A percentile compares a stretch with the other conserved stretches of the same genome.
Conservation (phyloP, 2,888 invertebrate species). For the Campoplex nolae region DNA sequence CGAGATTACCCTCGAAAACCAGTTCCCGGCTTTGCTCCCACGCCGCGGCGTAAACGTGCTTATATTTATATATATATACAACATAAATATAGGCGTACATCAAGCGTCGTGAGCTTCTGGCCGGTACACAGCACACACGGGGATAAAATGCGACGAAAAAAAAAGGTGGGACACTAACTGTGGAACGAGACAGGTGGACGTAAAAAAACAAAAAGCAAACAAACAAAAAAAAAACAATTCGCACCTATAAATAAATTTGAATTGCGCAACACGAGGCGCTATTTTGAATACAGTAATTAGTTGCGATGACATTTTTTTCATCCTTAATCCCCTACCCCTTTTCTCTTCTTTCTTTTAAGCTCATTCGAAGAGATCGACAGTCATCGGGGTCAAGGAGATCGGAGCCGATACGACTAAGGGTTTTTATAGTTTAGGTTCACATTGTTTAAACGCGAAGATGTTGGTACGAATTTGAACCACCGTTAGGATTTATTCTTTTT, state of each 20-base stretch:
- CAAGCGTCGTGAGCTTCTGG: conserved; percentile 56
- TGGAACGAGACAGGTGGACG: conserved; percentile 59
- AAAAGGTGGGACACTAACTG: conserved; percentile 50
- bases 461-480: conserved; percentile 2
- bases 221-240: not conserved
- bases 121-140: conserved; percentile 18
- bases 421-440: conserved; percentile 19
- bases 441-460: not conserved
- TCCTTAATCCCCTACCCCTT: too few species aligned
- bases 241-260: conserved; percentile 29
- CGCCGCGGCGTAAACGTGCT: conserved; percentile 68
- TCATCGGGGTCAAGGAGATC: conserved; percentile 62
- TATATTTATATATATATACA: conserved; percentile 3
- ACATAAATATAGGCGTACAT: not conserved
- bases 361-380: conserved; percentile 36
- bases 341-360: not conserved
- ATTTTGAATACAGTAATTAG: conserved; percentile 57
- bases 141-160: conserved; percentile 24
- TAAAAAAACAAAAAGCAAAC: not conserved
- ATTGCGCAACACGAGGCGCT: conserved; percentile 32
- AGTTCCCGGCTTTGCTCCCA: conserved; percentile 80
- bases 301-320: conserved; percentile 28
- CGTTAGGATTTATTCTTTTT: not conserved
- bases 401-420: conserved; percentile 49
- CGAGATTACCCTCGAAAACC: conserved; percentile 78